phyloP scores from a whole-genome alignment of 2,888 invertebrate genomes.

The Caenorhabditis sp. region DNA sequence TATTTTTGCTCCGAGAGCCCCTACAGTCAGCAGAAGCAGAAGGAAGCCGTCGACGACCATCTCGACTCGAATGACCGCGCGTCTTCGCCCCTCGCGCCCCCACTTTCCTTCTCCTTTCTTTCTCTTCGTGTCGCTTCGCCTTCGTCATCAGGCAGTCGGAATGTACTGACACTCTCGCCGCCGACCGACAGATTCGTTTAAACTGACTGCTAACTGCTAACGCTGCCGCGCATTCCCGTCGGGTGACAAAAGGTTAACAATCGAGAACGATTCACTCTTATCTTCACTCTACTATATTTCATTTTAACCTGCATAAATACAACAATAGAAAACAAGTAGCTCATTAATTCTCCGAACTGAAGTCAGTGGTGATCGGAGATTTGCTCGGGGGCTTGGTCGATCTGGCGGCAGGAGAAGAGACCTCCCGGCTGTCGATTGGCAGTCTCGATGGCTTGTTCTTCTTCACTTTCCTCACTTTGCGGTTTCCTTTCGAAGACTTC shows the following conservation, averaged over 20 bases:
- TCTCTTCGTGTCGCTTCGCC: background rate
- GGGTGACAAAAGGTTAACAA: conserved; percentile 28
- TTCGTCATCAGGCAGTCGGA: conserved; percentile 24
- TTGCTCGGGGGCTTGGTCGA: too few species aligned
- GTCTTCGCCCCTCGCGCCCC: background rate
- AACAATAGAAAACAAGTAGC: background rate
- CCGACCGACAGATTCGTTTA: conserved; percentile 33
- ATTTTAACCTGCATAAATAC: too few species aligned
- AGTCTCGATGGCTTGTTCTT: conserved; percentile 10
- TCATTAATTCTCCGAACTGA: too few species aligned
- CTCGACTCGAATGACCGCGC: conserved; percentile 19
- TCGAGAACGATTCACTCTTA: conserved; percentile 35
- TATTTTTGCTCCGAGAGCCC: conserved; percentile 47
- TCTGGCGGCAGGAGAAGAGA: conserved; percentile 5
- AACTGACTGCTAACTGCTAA: conserved; percentile 35
- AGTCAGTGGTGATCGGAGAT: too few species aligned
- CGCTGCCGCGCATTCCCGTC: conserved; percentile 15
- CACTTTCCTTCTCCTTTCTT: background rate
- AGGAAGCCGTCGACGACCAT: background rate
- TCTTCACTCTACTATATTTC: too few species aligned
- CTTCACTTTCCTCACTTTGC: conserved; percentile 21
- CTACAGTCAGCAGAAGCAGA: background rate
- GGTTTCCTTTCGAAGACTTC: conserved; percentile 34
- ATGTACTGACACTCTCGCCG: conserved; percentile 35
- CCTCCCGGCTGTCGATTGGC: conserved; percentile 33